phyloP scores from a whole-genome alignment of 1,140 invertebrate species.

The Heliothis subflexa region DNA sequence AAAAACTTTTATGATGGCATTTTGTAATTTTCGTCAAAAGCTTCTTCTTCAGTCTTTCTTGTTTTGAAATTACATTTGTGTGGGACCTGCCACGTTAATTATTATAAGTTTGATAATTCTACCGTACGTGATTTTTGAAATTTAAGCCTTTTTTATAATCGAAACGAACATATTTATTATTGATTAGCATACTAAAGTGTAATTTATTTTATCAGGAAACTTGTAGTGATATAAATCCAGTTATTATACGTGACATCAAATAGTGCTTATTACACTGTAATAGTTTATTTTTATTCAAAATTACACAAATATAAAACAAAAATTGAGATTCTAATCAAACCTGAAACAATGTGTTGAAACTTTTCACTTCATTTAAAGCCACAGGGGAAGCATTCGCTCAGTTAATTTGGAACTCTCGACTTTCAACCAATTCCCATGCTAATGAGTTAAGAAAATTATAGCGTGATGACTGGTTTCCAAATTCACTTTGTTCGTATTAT shows the following conservation, averaged over 20 bases:
- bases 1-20: slow-evolving; percentile 2
- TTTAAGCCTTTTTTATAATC: too few relatives aligned
- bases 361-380: slow-evolving; percentile 19
- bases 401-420: slow-evolving; percentile 22
- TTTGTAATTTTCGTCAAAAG: background rate
- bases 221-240: too few relatives aligned
- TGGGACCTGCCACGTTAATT: slow-evolving; percentile 18
- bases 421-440: slow-evolving; percentile 32
- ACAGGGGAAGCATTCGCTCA: slow-evolving; percentile 21
- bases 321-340: background rate
- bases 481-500: background rate
- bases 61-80: slow-evolving; percentile 16
- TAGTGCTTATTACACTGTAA: background rate
- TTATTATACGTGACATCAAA: too few relatives aligned
- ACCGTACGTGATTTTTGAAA: slow-evolving; percentile 8
- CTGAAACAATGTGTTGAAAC: slow-evolving; percentile 24
- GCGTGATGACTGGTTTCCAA: slow-evolving; percentile 4
- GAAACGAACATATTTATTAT: too few relatives aligned
- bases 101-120: background rate
- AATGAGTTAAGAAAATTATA: slow-evolving; percentile 32
- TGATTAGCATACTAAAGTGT: too few relatives aligned
- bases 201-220: too few relatives aligned
- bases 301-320: background rate
- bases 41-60: slow-evolving; percentile 4
- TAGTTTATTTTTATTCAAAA: background rate